These are phyloP conservation scores for Ophiothrix spiculata DNA, from an alignment of 35 echinoderm and acorn worm species.

Conservation along the genomic window DNA sequence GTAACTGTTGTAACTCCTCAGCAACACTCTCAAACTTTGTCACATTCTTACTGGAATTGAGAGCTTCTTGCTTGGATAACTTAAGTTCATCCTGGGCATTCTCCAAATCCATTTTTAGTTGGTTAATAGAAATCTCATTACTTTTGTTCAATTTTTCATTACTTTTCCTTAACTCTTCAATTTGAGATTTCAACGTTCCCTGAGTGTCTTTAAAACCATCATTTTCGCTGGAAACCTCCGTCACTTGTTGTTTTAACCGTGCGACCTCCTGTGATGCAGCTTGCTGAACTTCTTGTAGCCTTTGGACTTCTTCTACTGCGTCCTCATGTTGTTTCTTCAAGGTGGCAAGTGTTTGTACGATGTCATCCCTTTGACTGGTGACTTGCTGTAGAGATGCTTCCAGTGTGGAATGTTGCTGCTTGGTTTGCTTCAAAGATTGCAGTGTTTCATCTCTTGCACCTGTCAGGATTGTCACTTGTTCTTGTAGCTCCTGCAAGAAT, in stretches of 20 bases:
- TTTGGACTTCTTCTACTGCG: too few relatives aligned
- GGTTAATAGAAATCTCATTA: not conserved
- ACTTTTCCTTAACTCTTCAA: not conserved
- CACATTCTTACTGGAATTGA: not conserved
- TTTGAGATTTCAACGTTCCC: not conserved
- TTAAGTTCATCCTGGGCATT: not conserved
- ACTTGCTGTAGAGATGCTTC: constrained; percentile 24
- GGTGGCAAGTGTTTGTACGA: constrained; percentile 4
- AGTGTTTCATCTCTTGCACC: constrained; percentile 83
- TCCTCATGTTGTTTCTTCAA: constrained; percentile 38
- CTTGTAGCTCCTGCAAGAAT: constrained; percentile 60
- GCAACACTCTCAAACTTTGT: not conserved
- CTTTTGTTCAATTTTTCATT: constrained; percentile 10
- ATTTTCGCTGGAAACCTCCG: constrained; percentile 6
- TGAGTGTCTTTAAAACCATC: constrained; percentile 12
- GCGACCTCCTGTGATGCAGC: constrained; percentile 12
- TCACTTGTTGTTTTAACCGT: constrained; percentile 16
- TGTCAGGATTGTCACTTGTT: constrained; percentile 67
- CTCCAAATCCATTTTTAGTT: constrained; percentile 15
- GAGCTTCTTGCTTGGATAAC: not conserved
- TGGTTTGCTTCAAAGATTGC: constrained; percentile 60
- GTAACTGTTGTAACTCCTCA: too few relatives aligned
- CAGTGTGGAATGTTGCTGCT: constrained; percentile 42
- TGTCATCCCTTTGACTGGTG: constrained; percentile 48
- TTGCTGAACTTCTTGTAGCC: too few relatives aligned